A percentile compares a stretch with the other conserved stretches of the same genome.
Evolutionary conservation across 2,113 vertebrate genomes (phyloP).

Genomic region (Heliornis fulica): DNA sequence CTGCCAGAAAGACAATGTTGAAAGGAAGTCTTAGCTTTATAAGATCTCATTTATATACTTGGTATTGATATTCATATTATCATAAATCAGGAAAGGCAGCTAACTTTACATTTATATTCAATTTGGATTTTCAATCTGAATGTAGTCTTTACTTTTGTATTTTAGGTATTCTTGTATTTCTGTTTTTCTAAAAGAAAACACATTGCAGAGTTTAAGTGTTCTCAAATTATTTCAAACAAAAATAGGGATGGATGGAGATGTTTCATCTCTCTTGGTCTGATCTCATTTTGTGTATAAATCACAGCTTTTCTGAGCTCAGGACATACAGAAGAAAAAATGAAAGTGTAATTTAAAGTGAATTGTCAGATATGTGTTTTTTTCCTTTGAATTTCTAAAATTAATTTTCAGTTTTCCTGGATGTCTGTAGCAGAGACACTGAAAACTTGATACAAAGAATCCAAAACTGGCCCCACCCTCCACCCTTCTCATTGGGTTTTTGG

Average conservation of each 20-base stretch:
- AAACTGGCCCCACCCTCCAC: accelerated
- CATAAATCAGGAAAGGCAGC: background rate
- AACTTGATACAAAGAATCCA: background rate
- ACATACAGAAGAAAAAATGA: constrained; percentile 2
- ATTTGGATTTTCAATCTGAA: background rate
- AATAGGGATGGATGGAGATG: background rate
- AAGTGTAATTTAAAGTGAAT: background rate
- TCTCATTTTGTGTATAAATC: background rate
- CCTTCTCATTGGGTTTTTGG: background rate
- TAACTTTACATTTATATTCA: background rate
- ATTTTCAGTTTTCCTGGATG: constrained; percentile 28
- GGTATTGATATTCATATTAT: background rate
- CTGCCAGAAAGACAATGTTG: background rate
- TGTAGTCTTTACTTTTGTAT: background rate
- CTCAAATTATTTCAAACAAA: background rate
- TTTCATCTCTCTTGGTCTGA: background rate
- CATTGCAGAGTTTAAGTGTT: background rate
- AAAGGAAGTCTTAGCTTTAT: background rate
- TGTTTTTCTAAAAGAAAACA: background rate
- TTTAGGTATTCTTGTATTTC: background rate
- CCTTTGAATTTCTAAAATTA: constrained; percentile 37
- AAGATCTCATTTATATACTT: background rate
- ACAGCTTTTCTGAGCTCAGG: background rate
- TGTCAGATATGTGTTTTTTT: background rate
- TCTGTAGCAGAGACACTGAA: background rate